These are phyloP conservation scores for Macropus fuliginosus DNA, from an alignment of 2,797 vertebrate species.

Conservation along the genomic window DNA sequence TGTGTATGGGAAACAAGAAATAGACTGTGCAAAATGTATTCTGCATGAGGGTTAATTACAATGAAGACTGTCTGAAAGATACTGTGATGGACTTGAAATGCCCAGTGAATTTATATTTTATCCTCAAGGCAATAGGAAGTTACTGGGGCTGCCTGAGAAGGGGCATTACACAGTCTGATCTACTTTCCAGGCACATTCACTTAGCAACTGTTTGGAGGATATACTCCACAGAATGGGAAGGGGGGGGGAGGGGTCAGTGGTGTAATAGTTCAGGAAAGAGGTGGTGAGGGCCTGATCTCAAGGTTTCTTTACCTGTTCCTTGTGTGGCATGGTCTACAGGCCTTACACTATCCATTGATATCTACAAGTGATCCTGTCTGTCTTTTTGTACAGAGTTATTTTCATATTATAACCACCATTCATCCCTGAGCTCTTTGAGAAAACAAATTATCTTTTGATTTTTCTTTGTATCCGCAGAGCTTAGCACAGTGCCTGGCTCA, in stretches of 20 bases:
- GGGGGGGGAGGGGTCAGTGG: neutral
- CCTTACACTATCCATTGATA: neutral
- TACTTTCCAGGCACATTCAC: neutral
- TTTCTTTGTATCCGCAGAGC: neutral
- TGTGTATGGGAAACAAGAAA: neutral
- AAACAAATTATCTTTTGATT: neutral
- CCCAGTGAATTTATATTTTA: neutral
- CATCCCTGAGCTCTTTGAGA: neutral
- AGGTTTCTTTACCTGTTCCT: neutral
- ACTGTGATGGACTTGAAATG: neutral
- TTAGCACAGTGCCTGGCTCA: neutral
- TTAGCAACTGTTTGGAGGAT: neutral
- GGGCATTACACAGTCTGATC: neutral
- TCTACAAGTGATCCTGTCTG: neutral
- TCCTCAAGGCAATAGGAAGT: neutral
- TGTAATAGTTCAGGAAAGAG: neutral
- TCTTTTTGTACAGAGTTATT: neutral
- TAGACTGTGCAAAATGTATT: fast-evolving
- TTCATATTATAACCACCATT: neutral
- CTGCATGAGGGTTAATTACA: neutral
- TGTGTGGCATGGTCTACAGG: neutral
- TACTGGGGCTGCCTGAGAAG: neutral
- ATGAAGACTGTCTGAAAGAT: neutral
- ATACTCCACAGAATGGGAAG: neutral
- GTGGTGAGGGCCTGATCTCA: neutral